These are phyloP conservation scores for Cryptophagus acutangulus DNA, from an alignment of 2,888 invertebrate genomes.

Conservation along the genomic window DNA sequence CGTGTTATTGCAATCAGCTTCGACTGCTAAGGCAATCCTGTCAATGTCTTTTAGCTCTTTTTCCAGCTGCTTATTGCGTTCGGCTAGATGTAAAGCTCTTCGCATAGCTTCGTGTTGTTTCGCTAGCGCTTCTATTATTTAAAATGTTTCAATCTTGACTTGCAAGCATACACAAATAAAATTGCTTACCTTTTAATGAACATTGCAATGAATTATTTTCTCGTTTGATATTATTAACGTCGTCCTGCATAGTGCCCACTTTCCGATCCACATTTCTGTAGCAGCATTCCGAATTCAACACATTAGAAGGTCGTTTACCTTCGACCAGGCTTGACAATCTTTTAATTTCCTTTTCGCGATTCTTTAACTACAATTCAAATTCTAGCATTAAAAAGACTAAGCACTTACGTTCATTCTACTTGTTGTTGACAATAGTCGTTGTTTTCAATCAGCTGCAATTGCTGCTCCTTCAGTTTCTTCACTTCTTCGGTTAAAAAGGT, in stretches of 20 bases:
- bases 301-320: slow-evolving; percentile 62
- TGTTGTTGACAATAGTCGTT: slow-evolving; percentile 48
- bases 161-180: not conserved
- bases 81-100: slow-evolving; percentile 67
- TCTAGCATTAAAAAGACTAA: not conserved
- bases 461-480: slow-evolving; percentile 46
- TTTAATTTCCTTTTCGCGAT: slow-evolving; percentile 66
- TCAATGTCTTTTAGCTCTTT: slow-evolving; percentile 70
- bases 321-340: slow-evolving; percentile 64
- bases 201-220: slow-evolving; percentile 56
- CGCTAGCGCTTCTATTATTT: slow-evolving; percentile 51
- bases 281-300: slow-evolving; percentile 62
- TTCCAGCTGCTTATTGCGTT: slow-evolving; percentile 65
- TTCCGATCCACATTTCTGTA: slow-evolving; percentile 55
- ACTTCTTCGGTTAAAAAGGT: slow-evolving; percentile 46
- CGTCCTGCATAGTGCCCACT: slow-evolving; percentile 48
- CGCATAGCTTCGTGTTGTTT: slow-evolving; percentile 80
- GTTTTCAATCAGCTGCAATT: slow-evolving; percentile 36
- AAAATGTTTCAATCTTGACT: slow-evolving; percentile 1
- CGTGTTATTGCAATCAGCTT: slow-evolving; percentile 69
- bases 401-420: slow-evolving; percentile 30
- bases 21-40: slow-evolving; percentile 67
- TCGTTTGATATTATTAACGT: slow-evolving; percentile 56
- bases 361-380: slow-evolving; percentile 34
- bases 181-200: slow-evolving; percentile 49